Conservation (phyloP, 2,113 vertebrate species). For the Gymnarchus niloticus region DNA sequence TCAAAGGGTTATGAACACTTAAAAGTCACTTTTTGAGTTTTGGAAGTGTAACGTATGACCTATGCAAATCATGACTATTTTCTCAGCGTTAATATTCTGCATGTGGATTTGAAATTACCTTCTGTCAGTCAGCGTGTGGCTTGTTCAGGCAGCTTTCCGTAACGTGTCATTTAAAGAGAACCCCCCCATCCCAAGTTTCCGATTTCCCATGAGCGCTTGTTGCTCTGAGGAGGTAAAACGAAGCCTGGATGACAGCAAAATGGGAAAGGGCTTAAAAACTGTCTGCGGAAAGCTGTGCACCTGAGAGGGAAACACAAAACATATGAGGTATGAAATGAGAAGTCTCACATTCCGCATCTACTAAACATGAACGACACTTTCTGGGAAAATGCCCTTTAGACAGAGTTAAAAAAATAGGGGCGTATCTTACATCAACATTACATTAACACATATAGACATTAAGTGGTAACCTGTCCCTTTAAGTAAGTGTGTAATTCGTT, state of each 20-base stretch:
- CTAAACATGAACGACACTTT: background rate
- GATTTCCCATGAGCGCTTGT: background rate
- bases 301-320: background rate
- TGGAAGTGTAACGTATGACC: background rate
- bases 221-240: background rate
- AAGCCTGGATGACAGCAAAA: conserved; percentile 4
- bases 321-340: background rate
- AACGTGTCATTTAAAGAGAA: background rate
- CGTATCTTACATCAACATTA: background rate
- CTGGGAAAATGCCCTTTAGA: conserved; percentile 8
- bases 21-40: background rate
- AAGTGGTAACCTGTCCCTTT: background rate
- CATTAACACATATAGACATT: background rate
- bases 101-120: background rate
- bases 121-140: background rate
- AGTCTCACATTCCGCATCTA: background rate
- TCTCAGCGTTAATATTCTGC: background rate
- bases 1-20: background rate
- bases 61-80: background rate
- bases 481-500: background rate
- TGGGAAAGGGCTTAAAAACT: background rate
- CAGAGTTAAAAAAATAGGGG: background rate
- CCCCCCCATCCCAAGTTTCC: background rate
- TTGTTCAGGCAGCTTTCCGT: background rate
- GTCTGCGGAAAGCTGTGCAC: background rate